Evolutionary conservation across 1,140 invertebrate species (phyloP), one percentile per base, ranked within the genome.

Genomic region (Andricus grossulariae): DNA sequence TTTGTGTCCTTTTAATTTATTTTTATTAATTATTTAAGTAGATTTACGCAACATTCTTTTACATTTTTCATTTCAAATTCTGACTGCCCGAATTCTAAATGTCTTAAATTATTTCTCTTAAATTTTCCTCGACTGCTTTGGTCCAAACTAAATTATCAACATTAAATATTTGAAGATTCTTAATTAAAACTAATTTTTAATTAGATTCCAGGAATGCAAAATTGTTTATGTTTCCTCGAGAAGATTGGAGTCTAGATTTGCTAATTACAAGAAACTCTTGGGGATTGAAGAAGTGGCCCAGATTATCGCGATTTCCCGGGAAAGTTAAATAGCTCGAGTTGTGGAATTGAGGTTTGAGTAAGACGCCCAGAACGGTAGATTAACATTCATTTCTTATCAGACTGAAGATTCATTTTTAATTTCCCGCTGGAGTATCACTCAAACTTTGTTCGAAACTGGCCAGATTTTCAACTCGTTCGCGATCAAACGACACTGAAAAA

Each of bases 341-440:
- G 60, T 6, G 39, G 60, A 66, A 66, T 66, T 66, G 60, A 66
- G 60, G 60, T 66, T 66, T 66, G 45, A 66, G 60, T 66, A 39
- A 66, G 60, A 32, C 60, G 32, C 13, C 60, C 45, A 10, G 60
- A 66, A 66, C 10, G 60, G 39, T 7, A 32, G 32, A 66, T 66
- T 66, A 66, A 66, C 60, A 66, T 66, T 66, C 25, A 66, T 66
- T 66, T 39, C 60, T 66, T 66, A 66, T 66, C 25, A 66, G 21
- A 8, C 15, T 66, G 5, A 3, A 18, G 32, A 66, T 66, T 66
- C 60, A 66, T 66, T 66, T 66, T 39, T 66, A n/a, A 66, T 66
- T 66, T 66, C 60, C 60, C 60, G 25, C 16, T 16, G 60, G 60
- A 66, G 16, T 66, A 66, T 45, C 15, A 16, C 25, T 66, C 60